Evolutionary conservation across 1,140 invertebrate genomes (phyloP), one percentile per base, ranked within the genome.

Genomic region (Lepidurus couesii): DNA sequence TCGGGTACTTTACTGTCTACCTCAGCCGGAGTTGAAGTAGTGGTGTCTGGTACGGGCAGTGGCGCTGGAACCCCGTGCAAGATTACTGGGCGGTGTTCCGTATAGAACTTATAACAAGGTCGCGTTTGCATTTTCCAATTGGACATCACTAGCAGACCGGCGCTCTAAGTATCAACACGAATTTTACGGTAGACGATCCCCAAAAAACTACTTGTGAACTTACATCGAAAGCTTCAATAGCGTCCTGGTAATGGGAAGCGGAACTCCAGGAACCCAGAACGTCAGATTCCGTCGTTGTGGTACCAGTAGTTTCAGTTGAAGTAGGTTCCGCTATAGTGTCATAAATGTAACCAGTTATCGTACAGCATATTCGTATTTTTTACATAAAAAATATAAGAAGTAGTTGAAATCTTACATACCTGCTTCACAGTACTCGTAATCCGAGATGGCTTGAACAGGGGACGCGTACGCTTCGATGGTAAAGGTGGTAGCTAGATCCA

Each of bases 201-300:
- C 2, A 34, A 34, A 3, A 4, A 34, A 34, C 34, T 34, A 34
- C 34, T 16, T 73, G 65, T 42, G 42, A 26, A 76, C 24, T 47
- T 82, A 87, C 86, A 77, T 84, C 83, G 76, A 87, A 87, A 21
- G 85, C 86, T 81, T 86, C 84, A 74, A 84, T 83, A 21, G 21
- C 53, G 21, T 65, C 53, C n/a, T 65, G 16, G 53, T 65, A 21
- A 65, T n/a, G 16, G 16, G 53, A 65, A 65, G 53, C 8, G 53
- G 16, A n/a, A 16, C 53, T 65, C 53, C 53, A 65, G 6, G 53
- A 13, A 65, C 53, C 53, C 4, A 21, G 3, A 34, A 4, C 34
- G 34, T 34, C 34, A 34, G 34, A 34, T 34, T 34, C 34, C 34
- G 34, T 34, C 34, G 34, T 26, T 26, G 26, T 26, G 26, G 26